Percentiles rank a stretch among this genome's conserved stretches.
These are phyloP conservation scores for Melangyna quadrimaculata DNA, from an alignment of 2,888 invertebrate species.

Conservation along the genomic window DNA sequence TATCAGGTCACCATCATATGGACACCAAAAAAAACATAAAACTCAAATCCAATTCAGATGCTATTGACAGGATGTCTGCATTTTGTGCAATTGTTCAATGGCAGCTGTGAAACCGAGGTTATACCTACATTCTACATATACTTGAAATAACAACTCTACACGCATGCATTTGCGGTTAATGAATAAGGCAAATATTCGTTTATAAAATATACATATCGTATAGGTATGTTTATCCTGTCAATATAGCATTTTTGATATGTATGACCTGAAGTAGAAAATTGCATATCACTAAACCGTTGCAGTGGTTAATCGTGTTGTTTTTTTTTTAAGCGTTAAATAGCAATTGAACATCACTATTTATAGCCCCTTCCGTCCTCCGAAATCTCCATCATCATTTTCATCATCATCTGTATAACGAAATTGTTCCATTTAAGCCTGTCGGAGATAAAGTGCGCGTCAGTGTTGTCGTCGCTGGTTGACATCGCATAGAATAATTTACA, in stretches of 20 bases:
- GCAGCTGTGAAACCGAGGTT: slow-evolving; percentile 37
- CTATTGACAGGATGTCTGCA: slow-evolving; percentile 32
- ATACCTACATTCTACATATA: too few species aligned
- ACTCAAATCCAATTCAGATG: slow-evolving; percentile 20
- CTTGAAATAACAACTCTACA: slow-evolving; percentile 3
- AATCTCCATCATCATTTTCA: not conserved
- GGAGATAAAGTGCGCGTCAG: slow-evolving; percentile 16
- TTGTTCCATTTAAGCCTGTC: slow-evolving; percentile 15
- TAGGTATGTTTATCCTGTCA: not conserved
- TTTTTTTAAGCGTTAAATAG: slow-evolving; percentile 29
- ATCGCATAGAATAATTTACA: slow-evolving; percentile 19
- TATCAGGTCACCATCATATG: not conserved
- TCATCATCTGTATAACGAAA: not conserved
- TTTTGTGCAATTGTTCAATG: slow-evolving; percentile 62
- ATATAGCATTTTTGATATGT: not conserved
- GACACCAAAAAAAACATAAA: not conserved
- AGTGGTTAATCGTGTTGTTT: slow-evolving; percentile 54
- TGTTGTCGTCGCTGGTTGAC: not conserved
- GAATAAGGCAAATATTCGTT: slow-evolving; percentile 43
- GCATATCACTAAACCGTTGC: slow-evolving; percentile 35
- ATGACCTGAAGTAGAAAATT: slow-evolving; percentile 11
- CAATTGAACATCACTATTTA: not conserved
- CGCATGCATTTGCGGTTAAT: slow-evolving; percentile 40
- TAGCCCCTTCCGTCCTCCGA: not conserved
- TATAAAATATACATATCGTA: not conserved